Percentiles rank a stretch among this genome's conserved stretches.
Evolutionary conservation across 2,113 vertebrate species (phyloP).

Genomic region (Prionailurus viverrinus): DNA sequence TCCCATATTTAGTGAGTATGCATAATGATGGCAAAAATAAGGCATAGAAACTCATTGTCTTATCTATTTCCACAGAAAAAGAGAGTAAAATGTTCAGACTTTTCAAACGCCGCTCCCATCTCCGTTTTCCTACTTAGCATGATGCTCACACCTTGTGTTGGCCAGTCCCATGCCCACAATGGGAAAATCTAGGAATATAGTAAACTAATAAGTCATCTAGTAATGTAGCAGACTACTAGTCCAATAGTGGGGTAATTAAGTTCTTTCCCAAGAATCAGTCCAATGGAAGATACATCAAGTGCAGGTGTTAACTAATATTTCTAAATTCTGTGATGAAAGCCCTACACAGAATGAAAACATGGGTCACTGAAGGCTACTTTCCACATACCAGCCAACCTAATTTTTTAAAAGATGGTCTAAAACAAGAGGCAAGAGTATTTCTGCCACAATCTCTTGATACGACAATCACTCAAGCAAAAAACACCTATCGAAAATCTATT

Average conservation of each 20-base stretch:
- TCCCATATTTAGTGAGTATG: not conserved
- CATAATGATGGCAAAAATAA: not conserved
- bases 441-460: not conserved
- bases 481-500: not conserved
- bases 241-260: not conserved
- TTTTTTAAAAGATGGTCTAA: not conserved
- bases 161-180: not conserved
- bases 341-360: not conserved
- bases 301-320: not conserved
- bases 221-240: not conserved
- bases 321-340: constrained; percentile 11
- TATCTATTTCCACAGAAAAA: not conserved
- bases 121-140: not conserved
- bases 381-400: not conserved
- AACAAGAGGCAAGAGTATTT: not conserved
- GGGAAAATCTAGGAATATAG: not conserved
- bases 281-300: not conserved
- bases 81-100: not conserved
- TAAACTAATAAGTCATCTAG: not conserved
- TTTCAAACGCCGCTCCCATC: not conserved
- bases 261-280: not conserved
- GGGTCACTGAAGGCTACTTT: not conserved
- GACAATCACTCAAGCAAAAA: not conserved
- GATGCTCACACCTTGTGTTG: not conserved
- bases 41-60: not conserved